Evolutionary conservation across 2,888 invertebrate genomes (phyloP), one percentile per base, ranked within the genome.

Genomic region (Harpalus rufipes): DNA sequence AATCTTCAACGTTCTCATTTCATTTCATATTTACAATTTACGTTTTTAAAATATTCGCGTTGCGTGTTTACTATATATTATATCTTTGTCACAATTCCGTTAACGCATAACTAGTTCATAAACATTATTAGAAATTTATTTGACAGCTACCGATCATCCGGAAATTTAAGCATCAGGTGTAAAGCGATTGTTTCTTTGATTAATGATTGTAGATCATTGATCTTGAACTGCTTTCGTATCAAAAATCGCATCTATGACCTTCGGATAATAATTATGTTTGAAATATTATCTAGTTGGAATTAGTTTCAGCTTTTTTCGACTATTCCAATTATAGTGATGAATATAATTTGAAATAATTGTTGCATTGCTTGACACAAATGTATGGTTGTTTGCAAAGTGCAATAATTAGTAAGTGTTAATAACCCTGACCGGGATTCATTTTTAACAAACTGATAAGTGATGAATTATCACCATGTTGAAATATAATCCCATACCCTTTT

Each of bases 301-400:
- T 16, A 18, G 51, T 68, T 0, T 74, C 6, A 39, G 41, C 32
- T 74, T 74, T 74, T 74, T 74, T 74, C 44, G 72, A 74, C 32
- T 39, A 44, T 44, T 78, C 78, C 58, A 78, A 78, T 78, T 78
- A 78, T 58, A 78, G 56, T 74, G 58, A 78, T 78, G 78, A 58
- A 78, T 78, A 51, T 76, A 78, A 78, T 78, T 58, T 51, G 51
- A 51, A 74, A 14, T 74, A 74, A 74, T 74, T 74, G 74, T 74
- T 74, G 25, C 25, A 78, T 78, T 58, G 25, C 58, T 58, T 58
- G 78, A 78, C 56, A 58, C 18, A 78, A 78, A 78, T 74, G 44
- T 44, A 58, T 10, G 16, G 14, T 78, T 44, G 51, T 74, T 51
- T 58, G 58, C 78, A n/a, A 78, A 78, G 32, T 32, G 78, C 16